phyloP scores from a whole-genome alignment of 2,888 invertebrate genomes.

The Drosophila rellima region DNA sequence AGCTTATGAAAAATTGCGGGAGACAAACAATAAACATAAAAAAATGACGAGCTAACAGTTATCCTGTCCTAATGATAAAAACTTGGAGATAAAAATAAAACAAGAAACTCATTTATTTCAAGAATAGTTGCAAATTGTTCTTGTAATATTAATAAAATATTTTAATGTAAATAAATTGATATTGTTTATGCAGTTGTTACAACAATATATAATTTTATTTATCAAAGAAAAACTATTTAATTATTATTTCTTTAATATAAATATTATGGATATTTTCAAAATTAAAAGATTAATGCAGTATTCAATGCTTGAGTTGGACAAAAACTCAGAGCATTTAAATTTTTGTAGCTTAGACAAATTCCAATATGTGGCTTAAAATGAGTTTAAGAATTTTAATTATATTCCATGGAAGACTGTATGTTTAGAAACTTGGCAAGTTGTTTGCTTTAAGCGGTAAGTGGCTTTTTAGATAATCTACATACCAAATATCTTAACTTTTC shows the following conservation, averaged over 20 bases:
- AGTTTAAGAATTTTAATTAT: not conserved
- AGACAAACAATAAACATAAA: constrained; percentile 12
- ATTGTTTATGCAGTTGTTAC: no score
- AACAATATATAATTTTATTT: no score
- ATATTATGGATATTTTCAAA: no score
- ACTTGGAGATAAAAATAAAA: not conserved
- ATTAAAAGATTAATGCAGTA: no score
- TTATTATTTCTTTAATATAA: no score
- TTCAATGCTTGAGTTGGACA: no score
- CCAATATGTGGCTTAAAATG: not conserved
- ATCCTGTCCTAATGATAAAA: constrained; percentile 3
- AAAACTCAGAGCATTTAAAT: not conserved
- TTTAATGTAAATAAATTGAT: no score
- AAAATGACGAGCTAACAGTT: not conserved
- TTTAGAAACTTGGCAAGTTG: not conserved
- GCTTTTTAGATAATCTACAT: not conserved
- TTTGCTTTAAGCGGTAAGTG: not conserved
- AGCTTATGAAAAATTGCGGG: constrained; percentile 58
- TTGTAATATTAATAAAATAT: no score
- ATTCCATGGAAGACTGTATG: not conserved
- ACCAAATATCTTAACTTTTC: not conserved
- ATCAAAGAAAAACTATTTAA: no score
- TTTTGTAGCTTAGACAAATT: not conserved
- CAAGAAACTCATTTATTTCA: no score
- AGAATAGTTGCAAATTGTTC: no score